These are phyloP conservation scores for Erebia palarica DNA, from an alignment of 2,888 invertebrate genomes.

Conservation along the genomic window DNA sequence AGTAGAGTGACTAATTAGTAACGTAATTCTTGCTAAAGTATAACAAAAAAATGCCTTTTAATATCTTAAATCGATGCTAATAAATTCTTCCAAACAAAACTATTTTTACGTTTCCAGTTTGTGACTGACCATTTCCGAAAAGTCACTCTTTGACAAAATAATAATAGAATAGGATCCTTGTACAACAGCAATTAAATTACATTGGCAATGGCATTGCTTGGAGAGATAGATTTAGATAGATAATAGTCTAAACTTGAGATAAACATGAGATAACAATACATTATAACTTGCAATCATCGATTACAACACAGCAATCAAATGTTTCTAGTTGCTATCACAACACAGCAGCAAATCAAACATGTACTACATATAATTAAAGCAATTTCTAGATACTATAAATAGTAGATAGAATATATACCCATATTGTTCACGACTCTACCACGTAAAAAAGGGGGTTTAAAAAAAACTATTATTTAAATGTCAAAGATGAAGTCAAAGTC, in stretches of 20 bases:
- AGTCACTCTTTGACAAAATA: conserved; percentile 6
- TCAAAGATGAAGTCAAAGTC: too few species aligned
- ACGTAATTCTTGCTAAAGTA: too few species aligned
- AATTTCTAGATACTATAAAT: not conserved
- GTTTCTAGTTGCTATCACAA: not conserved
- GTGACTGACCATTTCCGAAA: not conserved
- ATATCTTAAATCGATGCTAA: too few species aligned
- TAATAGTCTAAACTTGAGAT: not conserved
- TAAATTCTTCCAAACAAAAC: too few species aligned
- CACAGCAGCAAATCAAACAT: too few species aligned
- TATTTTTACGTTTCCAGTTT: not conserved
- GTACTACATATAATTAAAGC: too few species aligned
- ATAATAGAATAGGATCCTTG: conserved; percentile 17
- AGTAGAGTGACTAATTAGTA: too few species aligned
- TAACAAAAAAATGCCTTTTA: too few species aligned
- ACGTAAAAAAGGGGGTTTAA: too few species aligned
- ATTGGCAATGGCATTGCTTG: conserved; percentile 24
- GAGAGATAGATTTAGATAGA: conserved; percentile 9
- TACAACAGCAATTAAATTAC: conserved; percentile 19
- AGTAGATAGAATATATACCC: too few species aligned
- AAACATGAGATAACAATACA: not conserved
- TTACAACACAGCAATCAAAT: not conserved
- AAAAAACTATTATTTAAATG: too few species aligned
- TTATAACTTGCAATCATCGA: not conserved
- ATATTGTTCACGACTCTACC: too few species aligned